Conservation (phyloP, 2,113 vertebrate genomes). For the Rostratula benghalensis region DNA sequence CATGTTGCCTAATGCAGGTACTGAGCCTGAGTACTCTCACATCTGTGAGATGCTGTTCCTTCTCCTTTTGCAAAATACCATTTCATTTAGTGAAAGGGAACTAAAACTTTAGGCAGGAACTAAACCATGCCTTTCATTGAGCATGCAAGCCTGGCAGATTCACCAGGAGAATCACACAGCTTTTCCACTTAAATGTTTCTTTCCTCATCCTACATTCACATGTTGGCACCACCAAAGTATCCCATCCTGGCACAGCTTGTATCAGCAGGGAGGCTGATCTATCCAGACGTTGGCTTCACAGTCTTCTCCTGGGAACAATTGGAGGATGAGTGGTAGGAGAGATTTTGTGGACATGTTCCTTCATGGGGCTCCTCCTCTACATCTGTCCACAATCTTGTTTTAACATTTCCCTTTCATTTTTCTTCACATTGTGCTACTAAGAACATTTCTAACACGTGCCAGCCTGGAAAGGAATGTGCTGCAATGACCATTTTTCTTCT, state of each 20-base stretch:
- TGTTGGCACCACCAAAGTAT: neutral
- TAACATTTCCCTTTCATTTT: neutral
- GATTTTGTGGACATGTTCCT: neutral
- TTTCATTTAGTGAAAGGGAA: neutral
- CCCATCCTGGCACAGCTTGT: neutral
- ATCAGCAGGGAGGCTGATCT: neutral
- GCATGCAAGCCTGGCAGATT: neutral
- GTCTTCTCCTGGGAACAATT: neutral
- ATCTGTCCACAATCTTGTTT: neutral
- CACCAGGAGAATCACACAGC: neutral
- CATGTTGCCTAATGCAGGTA: neutral
- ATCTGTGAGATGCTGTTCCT: neutral
- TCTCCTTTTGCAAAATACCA: neutral
- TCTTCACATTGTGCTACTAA: neutral
- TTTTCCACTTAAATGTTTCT: neutral
- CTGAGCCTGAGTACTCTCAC: neutral
- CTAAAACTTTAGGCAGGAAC: neutral
- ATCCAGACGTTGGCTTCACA: neutral
- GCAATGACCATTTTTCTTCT: neutral
- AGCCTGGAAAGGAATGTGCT: neutral
- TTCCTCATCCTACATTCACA: neutral
- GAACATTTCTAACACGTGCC: neutral
- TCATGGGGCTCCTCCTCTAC: neutral
- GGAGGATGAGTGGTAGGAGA: neutral
- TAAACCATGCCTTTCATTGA: neutral